A percentile compares a stretch with the other conserved stretches of the same genome.
Evolutionary conservation across 2,113 vertebrate species (phyloP).

Genomic region (Polypterus senegalus): DNA sequence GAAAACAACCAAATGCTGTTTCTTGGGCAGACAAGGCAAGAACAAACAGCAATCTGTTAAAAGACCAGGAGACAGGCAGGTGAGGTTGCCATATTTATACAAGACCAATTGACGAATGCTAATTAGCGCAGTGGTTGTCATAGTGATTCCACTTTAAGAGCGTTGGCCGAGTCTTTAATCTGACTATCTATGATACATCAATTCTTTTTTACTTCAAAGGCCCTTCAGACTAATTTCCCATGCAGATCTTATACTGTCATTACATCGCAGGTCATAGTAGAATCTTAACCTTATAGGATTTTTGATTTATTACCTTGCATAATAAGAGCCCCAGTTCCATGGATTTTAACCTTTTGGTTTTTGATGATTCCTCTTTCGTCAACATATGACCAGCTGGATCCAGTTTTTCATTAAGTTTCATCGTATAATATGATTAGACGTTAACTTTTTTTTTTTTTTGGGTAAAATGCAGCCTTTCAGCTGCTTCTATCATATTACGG

Average conservation of each 20-base stretch:
- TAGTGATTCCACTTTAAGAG: conserved; percentile 1
- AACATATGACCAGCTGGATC: background rate
- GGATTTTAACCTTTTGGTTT: conserved; percentile 12
- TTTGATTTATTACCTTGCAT: conserved; percentile 14
- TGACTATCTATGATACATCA: conserved; percentile 13
- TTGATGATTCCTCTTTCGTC: conserved; percentile 4
- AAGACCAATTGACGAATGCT: conserved; percentile 11
- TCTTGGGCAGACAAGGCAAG: too few relatives aligned
- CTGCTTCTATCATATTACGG: too few relatives aligned
- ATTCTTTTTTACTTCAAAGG: conserved; percentile 11
- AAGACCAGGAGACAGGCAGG: background rate
- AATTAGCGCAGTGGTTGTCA: conserved; percentile 6
- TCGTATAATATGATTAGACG: too few relatives aligned
- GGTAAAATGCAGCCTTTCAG: too few relatives aligned
- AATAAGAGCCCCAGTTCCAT: conserved; percentile 2
- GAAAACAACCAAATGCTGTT: too few relatives aligned
- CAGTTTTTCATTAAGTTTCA: too few relatives aligned
- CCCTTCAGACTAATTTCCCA: conserved; percentile 7
- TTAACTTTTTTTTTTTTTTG: too few relatives aligned
- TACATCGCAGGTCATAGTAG: conserved; percentile 7
- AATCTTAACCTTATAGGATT: conserved; percentile 12
- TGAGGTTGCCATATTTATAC: background rate
- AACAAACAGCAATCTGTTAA: background rate
- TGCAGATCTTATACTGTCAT: conserved; percentile 7
- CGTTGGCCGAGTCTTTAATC: conserved; percentile 9